These are phyloP conservation scores for Anticlea derivata DNA, from an alignment of 2,888 invertebrate species.

Conservation along the genomic window DNA sequence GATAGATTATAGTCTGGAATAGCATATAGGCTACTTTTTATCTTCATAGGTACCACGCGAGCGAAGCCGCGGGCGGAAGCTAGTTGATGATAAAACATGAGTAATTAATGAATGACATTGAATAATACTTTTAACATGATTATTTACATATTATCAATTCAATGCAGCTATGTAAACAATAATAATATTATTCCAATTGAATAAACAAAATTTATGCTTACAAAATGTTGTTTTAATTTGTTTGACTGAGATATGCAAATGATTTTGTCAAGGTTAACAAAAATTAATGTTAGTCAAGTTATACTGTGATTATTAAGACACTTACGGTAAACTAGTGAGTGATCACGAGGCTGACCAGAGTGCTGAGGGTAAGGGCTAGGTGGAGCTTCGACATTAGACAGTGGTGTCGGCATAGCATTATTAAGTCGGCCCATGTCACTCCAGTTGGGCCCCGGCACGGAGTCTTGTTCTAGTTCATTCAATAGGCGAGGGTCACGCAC, in stretches of 20 bases:
- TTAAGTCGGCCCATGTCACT: slow-evolving; percentile 63
- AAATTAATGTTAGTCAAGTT: not conserved
- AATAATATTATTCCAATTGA: not conserved
- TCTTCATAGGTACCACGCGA: too few species aligned
- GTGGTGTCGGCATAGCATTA: slow-evolving; percentile 86
- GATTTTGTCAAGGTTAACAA: not conserved
- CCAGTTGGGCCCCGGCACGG: slow-evolving; percentile 67
- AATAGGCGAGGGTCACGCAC: slow-evolving; percentile 89
- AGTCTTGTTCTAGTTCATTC: slow-evolving; percentile 83
- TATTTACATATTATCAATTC: too few species aligned
- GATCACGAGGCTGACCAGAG: slow-evolving; percentile 78
- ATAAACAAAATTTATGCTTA: slow-evolving; percentile 6
- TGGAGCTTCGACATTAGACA: slow-evolving; percentile 87
- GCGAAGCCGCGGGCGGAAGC: too few species aligned
- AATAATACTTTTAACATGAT: too few species aligned
- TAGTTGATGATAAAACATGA: too few species aligned
- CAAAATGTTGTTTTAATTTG: not conserved
- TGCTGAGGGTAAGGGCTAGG: slow-evolving; percentile 80
- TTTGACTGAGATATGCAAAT: not conserved
- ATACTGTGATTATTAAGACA: slow-evolving; percentile 32
- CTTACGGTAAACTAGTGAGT: slow-evolving; percentile 87
- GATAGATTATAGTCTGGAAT: too few species aligned
- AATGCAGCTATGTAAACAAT: not conserved
- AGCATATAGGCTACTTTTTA: too few species aligned
- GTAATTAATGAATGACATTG: too few species aligned